Evolutionary conservation across 2,113 vertebrate genomes (phyloP).

Genomic region (Promerops cafer): DNA sequence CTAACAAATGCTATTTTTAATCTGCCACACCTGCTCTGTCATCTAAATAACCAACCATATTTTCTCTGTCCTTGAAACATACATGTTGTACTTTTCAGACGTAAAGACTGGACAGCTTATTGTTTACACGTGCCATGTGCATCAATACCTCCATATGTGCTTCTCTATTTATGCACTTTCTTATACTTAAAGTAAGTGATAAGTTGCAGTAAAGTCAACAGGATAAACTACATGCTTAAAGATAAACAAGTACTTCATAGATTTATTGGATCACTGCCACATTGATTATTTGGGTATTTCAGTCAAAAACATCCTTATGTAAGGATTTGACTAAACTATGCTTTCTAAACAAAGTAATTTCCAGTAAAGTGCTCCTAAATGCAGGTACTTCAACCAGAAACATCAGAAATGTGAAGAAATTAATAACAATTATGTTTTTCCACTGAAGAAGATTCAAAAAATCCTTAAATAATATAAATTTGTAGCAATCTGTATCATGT

Average conservation of each 20-base stretch:
- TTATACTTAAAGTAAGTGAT: not conserved
- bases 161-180: not conserved
- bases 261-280: not conserved
- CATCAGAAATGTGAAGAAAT: not conserved
- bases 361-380: not conserved
- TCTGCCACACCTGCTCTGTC: not conserved
- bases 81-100: not conserved
- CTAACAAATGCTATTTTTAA: constrained; percentile 46
- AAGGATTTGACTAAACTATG: not conserved
- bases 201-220: not conserved
- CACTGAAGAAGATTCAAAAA: not conserved
- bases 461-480: not conserved
- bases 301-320: not conserved
- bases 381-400: not conserved
- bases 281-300: not conserved
- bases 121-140: not conserved
- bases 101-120: not conserved
- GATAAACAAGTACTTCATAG: not conserved
- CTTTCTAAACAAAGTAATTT: not conserved
- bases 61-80: constrained; percentile 15
- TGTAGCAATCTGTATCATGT: not conserved
- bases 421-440: not conserved
- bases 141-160: not conserved
- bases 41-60: not conserved
- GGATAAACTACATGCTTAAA: not conserved